Evolutionary conservation across 2,113 vertebrate genomes (phyloP).

Genomic region (Melospiza georgiana): DNA sequence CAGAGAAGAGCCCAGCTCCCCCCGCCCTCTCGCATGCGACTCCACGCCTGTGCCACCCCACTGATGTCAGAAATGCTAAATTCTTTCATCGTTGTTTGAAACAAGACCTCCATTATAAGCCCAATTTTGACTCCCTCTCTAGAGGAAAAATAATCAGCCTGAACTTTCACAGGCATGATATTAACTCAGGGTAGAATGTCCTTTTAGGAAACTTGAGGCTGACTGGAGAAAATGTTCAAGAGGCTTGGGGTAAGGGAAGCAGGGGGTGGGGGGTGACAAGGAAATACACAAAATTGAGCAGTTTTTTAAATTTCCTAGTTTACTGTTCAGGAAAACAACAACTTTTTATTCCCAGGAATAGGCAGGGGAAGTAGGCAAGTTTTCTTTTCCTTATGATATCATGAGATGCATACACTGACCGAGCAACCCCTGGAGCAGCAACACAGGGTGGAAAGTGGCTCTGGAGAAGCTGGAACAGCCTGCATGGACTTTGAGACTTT

Average conservation of each 20-base stretch:
- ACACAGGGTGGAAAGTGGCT: not conserved
- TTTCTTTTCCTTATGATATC: not conserved
- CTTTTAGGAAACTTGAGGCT: not conserved
- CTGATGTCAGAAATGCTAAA: constrained; percentile 21
- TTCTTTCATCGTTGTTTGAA: constrained; percentile 38
- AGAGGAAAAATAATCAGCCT: constrained; percentile 39
- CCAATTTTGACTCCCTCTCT: not conserved
- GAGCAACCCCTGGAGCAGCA: not conserved
- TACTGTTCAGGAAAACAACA: not conserved
- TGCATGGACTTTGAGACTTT: not conserved
- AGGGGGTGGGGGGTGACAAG: not conserved
- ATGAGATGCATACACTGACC: not conserved
- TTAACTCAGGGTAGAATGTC: not conserved
- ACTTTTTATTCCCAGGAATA: not conserved
- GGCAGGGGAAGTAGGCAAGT: not conserved
- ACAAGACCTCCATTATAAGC: constrained; percentile 53
- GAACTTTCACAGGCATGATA: constrained; percentile 9
- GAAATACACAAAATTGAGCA: not conserved
- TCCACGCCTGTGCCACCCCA: not conserved
- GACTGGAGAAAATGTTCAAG: not conserved
- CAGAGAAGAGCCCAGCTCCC: not conserved
- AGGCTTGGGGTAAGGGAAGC: not conserved
- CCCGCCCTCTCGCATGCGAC: rapidly evolving
- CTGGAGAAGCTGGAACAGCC: not conserved
- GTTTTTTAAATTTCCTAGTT: not conserved